Evolutionary conservation across 2,113 vertebrate species (phyloP).

Genomic region (Eupsittula cactorum): DNA sequence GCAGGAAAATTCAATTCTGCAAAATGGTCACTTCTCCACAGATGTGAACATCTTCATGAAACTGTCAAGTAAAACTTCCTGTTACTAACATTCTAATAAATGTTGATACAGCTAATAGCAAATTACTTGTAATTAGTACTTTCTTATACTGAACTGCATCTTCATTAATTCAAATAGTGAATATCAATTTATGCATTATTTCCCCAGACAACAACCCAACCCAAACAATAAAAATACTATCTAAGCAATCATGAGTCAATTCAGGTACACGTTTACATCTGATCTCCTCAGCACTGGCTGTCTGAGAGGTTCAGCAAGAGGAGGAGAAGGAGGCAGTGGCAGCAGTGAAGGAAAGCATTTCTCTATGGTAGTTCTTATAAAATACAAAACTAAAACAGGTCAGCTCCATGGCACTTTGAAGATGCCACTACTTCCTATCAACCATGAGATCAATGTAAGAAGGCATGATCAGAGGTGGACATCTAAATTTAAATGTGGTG

Average conservation of each 20-base stretch:
- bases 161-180: neutral
- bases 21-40: neutral
- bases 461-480: neutral
- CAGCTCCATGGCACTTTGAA: neutral
- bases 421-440: neutral
- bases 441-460: neutral
- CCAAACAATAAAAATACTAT: neutral
- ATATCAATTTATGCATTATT: slow-evolving; percentile 21
- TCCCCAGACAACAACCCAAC: neutral
- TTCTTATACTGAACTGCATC: neutral
- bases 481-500: neutral
- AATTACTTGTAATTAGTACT: neutral
- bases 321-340: neutral
- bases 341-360: neutral
- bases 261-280: neutral
- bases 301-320: neutral
- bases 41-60: neutral
- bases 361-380: neutral
- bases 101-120: neutral
- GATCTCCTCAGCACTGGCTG: neutral
- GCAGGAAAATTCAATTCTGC: neutral
- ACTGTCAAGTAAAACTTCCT: neutral
- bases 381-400: neutral
- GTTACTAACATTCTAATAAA: neutral
- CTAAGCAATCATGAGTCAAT: neutral